phyloP scores from a whole-genome alignment of 2,888 invertebrate species.

The Eupithecia abbreviata region DNA sequence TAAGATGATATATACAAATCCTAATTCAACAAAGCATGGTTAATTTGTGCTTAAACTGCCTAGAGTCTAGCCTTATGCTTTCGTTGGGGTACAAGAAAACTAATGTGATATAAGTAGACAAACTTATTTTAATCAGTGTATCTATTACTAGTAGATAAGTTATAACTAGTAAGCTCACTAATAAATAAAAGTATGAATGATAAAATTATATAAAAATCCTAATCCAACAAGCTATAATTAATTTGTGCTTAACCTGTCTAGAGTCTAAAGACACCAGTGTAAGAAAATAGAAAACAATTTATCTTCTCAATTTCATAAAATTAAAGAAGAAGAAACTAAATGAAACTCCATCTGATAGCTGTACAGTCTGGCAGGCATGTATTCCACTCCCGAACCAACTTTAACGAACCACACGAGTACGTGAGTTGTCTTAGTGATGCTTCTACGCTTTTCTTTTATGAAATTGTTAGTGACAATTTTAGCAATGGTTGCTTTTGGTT shows the following conservation, averaged over 20 bases:
- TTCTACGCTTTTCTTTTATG: constrained; percentile 41
- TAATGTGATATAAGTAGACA: background rate
- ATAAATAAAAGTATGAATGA: background rate
- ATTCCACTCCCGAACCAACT: constrained; percentile 54
- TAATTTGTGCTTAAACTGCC: no score
- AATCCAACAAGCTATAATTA: background rate
- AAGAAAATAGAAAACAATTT: background rate
- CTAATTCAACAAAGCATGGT: no score
- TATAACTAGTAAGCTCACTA: background rate
- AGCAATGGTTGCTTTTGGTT: constrained; percentile 15
- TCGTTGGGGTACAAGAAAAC: constrained; percentile 11
- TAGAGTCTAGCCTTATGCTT: constrained; percentile 7
- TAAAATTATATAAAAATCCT: background rate
- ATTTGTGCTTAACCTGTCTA: background rate
- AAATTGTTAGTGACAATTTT: constrained; percentile 37
- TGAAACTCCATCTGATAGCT: constrained; percentile 8
- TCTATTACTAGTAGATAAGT: background rate
- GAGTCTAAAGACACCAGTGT: background rate
- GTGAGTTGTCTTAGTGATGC: constrained; percentile 44
- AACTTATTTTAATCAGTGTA: background rate
- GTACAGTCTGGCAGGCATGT: constrained; percentile 39
- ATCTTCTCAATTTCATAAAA: background rate
- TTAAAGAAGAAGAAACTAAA: constrained; percentile 3
- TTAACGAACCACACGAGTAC: constrained; percentile 68
- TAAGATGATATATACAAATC: background rate